Evolutionary conservation across 2,797 vertebrate genomes (phyloP).

Genomic region (Dryobates pubescens): DNA sequence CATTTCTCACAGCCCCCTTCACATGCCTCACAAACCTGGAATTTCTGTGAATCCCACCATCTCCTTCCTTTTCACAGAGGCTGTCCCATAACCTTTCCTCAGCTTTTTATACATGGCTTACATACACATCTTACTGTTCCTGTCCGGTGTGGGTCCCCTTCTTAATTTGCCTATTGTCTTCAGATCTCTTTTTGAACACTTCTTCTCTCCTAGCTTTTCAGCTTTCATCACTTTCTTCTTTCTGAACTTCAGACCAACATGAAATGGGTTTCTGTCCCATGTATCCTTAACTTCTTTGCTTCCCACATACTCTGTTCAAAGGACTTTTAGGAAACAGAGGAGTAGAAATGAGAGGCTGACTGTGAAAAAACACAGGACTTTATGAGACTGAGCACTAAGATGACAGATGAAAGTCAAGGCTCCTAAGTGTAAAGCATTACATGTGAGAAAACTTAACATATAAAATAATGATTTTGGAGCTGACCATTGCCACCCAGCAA

Average conservation of each 20-base stretch:
- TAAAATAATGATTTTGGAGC: neutral
- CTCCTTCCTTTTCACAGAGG: neutral
- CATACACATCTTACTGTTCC: neutral
- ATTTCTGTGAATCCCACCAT: neutral
- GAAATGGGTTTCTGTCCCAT: neutral
- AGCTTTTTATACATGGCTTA: neutral
- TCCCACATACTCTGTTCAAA: neutral
- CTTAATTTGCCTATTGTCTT: conserved; percentile 19
- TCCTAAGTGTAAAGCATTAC: neutral
- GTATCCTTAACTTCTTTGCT: neutral
- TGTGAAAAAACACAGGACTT: neutral
- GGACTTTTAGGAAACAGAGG: neutral
- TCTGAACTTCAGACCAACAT: neutral
- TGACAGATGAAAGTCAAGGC: neutral
- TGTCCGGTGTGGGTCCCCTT: neutral
- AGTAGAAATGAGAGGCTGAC: neutral
- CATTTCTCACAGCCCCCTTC: neutral
- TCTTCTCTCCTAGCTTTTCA: neutral
- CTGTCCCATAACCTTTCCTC: neutral
- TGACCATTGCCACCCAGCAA: neutral
- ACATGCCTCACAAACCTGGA: neutral
- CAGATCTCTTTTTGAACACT: neutral
- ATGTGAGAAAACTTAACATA: neutral
- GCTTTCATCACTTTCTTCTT: neutral
- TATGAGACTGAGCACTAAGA: neutral